Percentiles rank a stretch among this genome's conserved stretches.
These are phyloP conservation scores for Malurus alboscapulatus DNA, from an alignment of 2,113 vertebrate genomes.

Conservation along the genomic window DNA sequence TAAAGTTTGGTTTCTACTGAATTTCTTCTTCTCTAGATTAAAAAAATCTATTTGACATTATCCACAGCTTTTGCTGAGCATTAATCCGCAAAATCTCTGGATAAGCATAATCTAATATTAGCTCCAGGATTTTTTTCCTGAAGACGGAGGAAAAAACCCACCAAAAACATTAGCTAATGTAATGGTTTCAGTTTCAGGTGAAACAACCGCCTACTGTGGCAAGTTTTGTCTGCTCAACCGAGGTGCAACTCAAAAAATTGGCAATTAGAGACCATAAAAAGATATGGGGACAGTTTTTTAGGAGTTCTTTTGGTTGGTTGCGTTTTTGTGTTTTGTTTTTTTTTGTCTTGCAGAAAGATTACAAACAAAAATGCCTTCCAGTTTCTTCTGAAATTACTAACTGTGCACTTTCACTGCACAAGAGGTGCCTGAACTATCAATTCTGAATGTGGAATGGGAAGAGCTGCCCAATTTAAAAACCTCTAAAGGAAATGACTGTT, in stretches of 20 bases:
- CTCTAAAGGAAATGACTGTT: neutral
- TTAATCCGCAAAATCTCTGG: neutral
- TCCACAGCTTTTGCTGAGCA: neutral
- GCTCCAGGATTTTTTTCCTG: neutral
- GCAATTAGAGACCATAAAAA: neutral
- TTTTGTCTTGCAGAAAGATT: neutral
- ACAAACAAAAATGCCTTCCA: neutral
- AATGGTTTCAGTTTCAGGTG: neutral
- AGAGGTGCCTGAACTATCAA: neutral
- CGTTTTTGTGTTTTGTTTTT: neutral
- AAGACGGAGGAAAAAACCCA: accelerated
- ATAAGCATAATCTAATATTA: neutral
- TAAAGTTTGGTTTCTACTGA: neutral
- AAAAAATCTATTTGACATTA: neutral
- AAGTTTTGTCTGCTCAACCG: neutral
- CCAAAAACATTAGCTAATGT: neutral
- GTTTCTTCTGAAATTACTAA: neutral
- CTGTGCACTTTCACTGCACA: neutral
- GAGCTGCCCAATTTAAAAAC: neutral
- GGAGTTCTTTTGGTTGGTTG: neutral
- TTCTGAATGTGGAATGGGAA: neutral
- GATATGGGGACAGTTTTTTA: neutral
- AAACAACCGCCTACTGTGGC: neutral
- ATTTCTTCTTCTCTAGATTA: neutral
- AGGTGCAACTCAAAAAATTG: neutral